Percentiles rank a stretch among this genome's conserved stretches.
Conservation (phyloP, 2,888 invertebrate genomes). For the Drosophila percnosoma region DNA sequence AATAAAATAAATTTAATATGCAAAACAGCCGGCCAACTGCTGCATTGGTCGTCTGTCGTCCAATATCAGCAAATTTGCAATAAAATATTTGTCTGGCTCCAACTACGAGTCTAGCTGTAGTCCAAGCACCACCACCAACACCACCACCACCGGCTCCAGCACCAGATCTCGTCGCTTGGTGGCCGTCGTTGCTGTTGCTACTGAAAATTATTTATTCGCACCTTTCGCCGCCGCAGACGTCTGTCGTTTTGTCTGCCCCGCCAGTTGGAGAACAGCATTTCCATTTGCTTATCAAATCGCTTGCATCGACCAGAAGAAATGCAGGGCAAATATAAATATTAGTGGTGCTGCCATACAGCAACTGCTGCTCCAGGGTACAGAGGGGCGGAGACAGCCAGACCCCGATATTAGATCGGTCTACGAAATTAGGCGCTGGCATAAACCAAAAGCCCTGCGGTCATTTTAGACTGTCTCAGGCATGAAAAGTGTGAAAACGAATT, state of each 20-base stretch:
- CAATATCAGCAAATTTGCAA: conserved; percentile 80
- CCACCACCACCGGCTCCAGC: conserved; percentile 22
- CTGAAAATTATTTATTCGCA: conserved; percentile 79
- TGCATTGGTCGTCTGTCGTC: conserved; percentile 64
- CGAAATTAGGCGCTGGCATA: conserved; percentile 66
- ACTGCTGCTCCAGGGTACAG: conserved; percentile 33
- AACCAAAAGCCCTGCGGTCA: conserved; percentile 57
- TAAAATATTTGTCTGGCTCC: conserved; percentile 77
- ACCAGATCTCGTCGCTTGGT: conserved; percentile 42
- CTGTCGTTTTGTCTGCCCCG: not conserved
- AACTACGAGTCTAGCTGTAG: conserved; percentile 30
- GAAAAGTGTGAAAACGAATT: conserved; percentile 80
- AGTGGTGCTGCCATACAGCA: conserved; percentile 28
- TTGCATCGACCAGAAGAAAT: conserved; percentile 69
- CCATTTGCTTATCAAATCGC: conserved; percentile 75
- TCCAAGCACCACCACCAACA: conserved; percentile 19
- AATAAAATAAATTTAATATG: conserved; percentile 80
- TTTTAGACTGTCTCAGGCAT: conserved; percentile 60
- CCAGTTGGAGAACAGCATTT: conserved; percentile 49
- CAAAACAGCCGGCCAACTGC: conserved; percentile 65
- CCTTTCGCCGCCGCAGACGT: conserved; percentile 66
- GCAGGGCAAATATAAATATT: conserved; percentile 80
- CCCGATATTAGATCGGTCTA: conserved; percentile 53
- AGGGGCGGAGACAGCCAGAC: conserved; percentile 25
- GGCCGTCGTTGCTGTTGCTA: conserved; percentile 51